Base-by-base conservation (phyloP, 2,797 vertebrate genomes). In the Syndactyla subalaris region DNA sequence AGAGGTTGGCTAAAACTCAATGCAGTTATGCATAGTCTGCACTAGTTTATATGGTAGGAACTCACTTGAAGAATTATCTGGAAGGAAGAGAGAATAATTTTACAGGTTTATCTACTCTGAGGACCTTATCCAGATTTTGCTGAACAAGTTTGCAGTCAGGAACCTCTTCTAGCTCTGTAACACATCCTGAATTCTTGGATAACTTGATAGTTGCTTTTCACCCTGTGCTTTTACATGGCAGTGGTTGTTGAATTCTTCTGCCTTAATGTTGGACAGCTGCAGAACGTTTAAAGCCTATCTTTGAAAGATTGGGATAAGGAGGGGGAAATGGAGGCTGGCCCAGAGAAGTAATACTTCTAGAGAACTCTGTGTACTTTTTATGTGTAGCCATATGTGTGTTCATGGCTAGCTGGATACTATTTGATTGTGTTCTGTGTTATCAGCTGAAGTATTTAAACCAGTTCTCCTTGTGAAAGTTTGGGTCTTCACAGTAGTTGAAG, bases 1-100 rank as follows among this genome's bases (percentile, higher is more conserved):
- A 92, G 95, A 89, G 82, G 76, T 82, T 97, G 96, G 91, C 92
- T 93, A 94, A 94, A 96, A 86, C 87, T 94, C 89, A 36, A 0
- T 78, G 76, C 78, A 67, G 94, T 88, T 95, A 78, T 76, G 85
- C 89, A 67, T 76, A 92, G 83, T 82, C 89, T 86, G 84, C 85
- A 63, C 52, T 92, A 79, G 89, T 96, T 94, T 93, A 61, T 86
- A 12, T 84, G 83, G 41, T 67, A 83, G 66, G 90, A 88, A 90
- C 23, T 73, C 57, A 62, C 82, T 91, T 93, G 71, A 85, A 93
- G 90, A 85, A 89, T 94, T 87, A 88, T 95, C 77, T 96, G 86
- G 71, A 95, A 95, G 62, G 54, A 86, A 59, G 58, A 68, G 87
- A 49, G 84, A 75, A 32, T 62, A 55, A 81, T 84, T 95, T 85